These are phyloP conservation scores for Cheilosia soror DNA, from an alignment of 2,888 invertebrate species.

Conservation along the genomic window DNA sequence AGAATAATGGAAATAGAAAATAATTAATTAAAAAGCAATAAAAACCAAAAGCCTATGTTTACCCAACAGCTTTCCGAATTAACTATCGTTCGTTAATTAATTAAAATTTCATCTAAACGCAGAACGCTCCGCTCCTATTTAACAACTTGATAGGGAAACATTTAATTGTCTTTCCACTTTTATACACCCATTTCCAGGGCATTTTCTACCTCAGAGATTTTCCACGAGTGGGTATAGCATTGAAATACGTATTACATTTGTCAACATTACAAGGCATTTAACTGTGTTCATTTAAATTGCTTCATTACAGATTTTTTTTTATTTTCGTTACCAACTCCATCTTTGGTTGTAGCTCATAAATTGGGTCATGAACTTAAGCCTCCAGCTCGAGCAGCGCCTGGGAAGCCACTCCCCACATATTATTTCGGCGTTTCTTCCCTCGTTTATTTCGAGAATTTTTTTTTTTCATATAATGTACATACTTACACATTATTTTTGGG, in stretches of 20 bases:
- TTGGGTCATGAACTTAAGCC: slow-evolving; percentile 55
- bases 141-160: slow-evolving; percentile 6
- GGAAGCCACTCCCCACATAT: slow-evolving; percentile 39
- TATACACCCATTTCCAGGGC: background rate
- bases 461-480: background rate
- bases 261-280: slow-evolving; percentile 65
- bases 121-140: slow-evolving; percentile 11
- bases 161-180: slow-evolving; percentile 47
- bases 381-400: background rate
- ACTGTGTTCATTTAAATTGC: slow-evolving; percentile 63
- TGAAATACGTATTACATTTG: slow-evolving; percentile 47
- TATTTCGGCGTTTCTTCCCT: slow-evolving; percentile 22
- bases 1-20: slow-evolving; percentile 15
- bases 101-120: slow-evolving; percentile 56
- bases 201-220: slow-evolving; percentile 29
- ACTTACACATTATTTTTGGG: slow-evolving; percentile 7
- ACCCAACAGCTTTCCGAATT: slow-evolving; percentile 61
- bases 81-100: slow-evolving; percentile 64
- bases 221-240: background rate
- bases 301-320: slow-evolving; percentile 37
- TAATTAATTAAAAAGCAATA: slow-evolving; percentile 67
- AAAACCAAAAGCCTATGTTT: slow-evolving; percentile 59
- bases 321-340: slow-evolving; percentile 12
- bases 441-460: slow-evolving; percentile 10
- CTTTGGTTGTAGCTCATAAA: slow-evolving; percentile 26